Evolutionary conservation across 2,797 vertebrate genomes (phyloP).

Genomic region (Ptychadena robeensis): DNA sequence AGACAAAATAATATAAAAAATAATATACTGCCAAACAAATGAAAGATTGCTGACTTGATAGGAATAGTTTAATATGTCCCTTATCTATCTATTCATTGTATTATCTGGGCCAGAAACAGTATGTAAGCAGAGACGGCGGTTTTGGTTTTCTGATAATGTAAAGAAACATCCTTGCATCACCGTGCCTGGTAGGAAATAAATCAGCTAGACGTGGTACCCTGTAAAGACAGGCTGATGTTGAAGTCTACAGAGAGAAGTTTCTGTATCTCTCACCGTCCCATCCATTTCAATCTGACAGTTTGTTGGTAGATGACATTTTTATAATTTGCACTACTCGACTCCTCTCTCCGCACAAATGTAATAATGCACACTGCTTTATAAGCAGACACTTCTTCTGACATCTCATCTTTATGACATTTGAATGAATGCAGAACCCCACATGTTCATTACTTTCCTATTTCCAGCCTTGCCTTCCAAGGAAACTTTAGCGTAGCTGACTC

Average conservation of each 20-base stretch:
- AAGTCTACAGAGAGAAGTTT: background rate
- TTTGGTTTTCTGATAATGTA: background rate
- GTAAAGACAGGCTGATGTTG: conserved; percentile 9
- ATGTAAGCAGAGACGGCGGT: background rate
- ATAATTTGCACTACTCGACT: background rate
- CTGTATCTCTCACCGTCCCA: conserved; percentile 4
- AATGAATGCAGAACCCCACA: background rate
- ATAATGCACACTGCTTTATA: conserved; percentile 7
- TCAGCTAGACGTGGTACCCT: background rate
- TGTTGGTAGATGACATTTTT: conserved; percentile 33
- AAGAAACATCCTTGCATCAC: background rate
- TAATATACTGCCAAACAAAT: background rate
- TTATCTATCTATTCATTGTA: conserved; percentile 3
- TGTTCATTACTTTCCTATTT: conserved; percentile 29
- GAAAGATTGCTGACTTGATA: background rate
- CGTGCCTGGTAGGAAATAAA: conserved; percentile 9
- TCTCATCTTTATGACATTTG: conserved; percentile 14
- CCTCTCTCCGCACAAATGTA: conserved; percentile 19
- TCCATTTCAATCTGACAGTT: conserved; percentile 28
- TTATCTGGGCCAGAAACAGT: conserved; percentile 23
- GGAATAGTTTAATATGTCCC: background rate
- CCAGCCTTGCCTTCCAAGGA: conserved; percentile 22
- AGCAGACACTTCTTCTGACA: background rate
- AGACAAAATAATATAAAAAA: background rate
- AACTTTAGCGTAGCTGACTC: background rate